Percentiles rank a stretch among this genome's conserved stretches.
These are phyloP conservation scores for Patiria pectinifera DNA, from an alignment of 53 echinoderm and acorn worm species.

Conservation along the genomic window DNA sequence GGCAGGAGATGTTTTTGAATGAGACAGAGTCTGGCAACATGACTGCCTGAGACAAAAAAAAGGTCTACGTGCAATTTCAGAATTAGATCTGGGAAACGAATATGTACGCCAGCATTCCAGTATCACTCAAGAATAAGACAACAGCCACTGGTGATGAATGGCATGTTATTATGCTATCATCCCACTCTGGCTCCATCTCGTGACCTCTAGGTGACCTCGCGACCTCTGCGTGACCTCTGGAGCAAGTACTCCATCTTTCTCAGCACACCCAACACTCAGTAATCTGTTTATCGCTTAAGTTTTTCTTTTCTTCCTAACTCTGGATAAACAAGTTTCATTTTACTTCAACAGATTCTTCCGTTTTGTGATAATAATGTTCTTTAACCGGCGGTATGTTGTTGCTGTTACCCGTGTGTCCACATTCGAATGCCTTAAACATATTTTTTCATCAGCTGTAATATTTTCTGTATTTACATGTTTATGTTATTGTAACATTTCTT, in stretches of 20 bases:
- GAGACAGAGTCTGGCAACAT: not conserved
- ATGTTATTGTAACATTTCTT: no score
- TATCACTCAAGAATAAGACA: not conserved
- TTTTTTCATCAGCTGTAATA: no score
- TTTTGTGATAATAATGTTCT: no score
- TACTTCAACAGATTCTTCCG: no score
- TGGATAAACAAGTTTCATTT: not conserved
- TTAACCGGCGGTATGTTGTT: no score
- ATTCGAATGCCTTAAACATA: no score
- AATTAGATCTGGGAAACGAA: not conserved
- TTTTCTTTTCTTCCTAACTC: not conserved
- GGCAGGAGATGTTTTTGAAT: no score
- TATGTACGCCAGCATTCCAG: not conserved
- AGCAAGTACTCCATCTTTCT: slow-evolving; percentile 40
- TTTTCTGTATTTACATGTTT: no score
- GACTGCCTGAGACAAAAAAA: not conserved
- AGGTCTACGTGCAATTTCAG: not conserved
- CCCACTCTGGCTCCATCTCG: slow-evolving; percentile 6
- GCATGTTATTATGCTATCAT: not conserved
- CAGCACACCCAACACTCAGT: slow-evolving; percentile 1
- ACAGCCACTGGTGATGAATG: slow-evolving; percentile 24
- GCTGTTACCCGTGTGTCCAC: no score
- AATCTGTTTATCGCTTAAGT: not conserved
- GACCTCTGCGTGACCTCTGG: slow-evolving; percentile 36
- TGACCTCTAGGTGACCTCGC: slow-evolving; percentile 36